Evolutionary conservation across 2,113 vertebrate genomes (phyloP), one percentile per base, ranked within the genome.

Genomic region (Brevimyrus niger): DNA sequence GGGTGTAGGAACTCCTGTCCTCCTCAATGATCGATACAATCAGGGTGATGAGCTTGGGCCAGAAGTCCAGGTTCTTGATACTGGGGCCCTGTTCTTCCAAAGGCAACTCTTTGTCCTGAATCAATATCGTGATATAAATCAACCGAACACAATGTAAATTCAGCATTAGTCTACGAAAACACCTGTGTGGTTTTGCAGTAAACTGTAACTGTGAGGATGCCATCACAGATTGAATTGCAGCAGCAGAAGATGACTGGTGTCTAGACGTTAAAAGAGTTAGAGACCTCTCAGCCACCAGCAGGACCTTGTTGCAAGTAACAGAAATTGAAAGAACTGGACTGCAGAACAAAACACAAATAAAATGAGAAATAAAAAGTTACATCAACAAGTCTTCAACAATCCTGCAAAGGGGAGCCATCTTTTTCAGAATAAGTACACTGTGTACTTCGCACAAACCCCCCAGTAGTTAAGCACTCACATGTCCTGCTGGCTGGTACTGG

Each of bases 1-100:
- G 96, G 0, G 97, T 97, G 44, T 99, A 99, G 55, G 97, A 97
- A 95, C 98, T 99, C 93, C 97, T 98, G 93, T 99, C 98, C 92
- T 99, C 98, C 90, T 99, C 98, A 89, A 97, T 98, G 93, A 99
- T 99, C 89, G 98, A 99, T 88, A 99, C 98, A 10, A 99, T 98
- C 46, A 99, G 96, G 86, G 98, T 99, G 92, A 99, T 99, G 92
- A 99, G 97, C 89, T 99, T 99, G 38, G 98, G 98, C 98, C 98
- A 99, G 94, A 99, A 99, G 92, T 99, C 98, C 92, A 99, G 93
- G 92, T 99, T 99, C 93, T 96, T 97, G 93, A 97, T 96, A 91
- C 97, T 99, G 7, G 98, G 98, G 0, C 98, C 98, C 91, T 98
- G 98, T 55, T 99, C 98, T 88, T 99, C 98, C 0, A 96, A 93